Evolutionary conservation across 2,113 vertebrate species (phyloP).

Genomic region (Dipodomys stephensi): DNA sequence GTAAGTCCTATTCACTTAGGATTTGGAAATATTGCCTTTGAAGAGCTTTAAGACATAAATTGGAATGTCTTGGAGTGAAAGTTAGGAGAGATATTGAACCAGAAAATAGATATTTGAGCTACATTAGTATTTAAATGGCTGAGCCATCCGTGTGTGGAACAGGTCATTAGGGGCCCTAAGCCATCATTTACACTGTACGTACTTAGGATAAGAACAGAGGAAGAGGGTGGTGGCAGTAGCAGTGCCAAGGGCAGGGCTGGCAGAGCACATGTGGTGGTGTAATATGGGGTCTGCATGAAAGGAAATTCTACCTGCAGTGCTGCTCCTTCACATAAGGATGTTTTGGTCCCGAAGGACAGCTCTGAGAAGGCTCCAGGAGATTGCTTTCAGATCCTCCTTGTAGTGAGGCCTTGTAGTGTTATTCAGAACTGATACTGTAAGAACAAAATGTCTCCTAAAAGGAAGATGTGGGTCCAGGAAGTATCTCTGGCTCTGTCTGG

Average conservation of each 20-base stretch:
- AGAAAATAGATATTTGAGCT: constrained; percentile 38
- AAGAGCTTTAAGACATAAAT: background rate
- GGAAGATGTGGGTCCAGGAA: background rate
- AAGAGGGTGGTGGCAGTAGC: background rate
- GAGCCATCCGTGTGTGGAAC: background rate
- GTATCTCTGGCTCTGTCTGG: background rate
- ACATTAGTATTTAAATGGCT: background rate
- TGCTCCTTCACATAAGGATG: background rate
- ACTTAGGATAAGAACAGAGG: background rate
- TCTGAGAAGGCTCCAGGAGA: background rate
- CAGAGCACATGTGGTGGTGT: background rate
- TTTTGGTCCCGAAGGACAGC: background rate
- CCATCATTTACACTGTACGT: background rate
- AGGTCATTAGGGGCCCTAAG: background rate
- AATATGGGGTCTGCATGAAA: background rate
- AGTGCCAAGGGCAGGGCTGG: background rate
- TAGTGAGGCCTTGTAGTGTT: background rate
- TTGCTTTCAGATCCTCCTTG: background rate
- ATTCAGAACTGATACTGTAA: background rate
- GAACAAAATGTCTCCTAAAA: background rate
- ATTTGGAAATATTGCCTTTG: constrained; percentile 45
- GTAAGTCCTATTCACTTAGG: background rate
- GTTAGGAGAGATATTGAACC: background rate
- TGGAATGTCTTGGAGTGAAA: constrained; percentile 15
- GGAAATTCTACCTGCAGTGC: background rate